These are phyloP conservation scores for Oryzias curvinotus DNA, from an alignment of 2,113 vertebrate genomes.

Conservation along the genomic window DNA sequence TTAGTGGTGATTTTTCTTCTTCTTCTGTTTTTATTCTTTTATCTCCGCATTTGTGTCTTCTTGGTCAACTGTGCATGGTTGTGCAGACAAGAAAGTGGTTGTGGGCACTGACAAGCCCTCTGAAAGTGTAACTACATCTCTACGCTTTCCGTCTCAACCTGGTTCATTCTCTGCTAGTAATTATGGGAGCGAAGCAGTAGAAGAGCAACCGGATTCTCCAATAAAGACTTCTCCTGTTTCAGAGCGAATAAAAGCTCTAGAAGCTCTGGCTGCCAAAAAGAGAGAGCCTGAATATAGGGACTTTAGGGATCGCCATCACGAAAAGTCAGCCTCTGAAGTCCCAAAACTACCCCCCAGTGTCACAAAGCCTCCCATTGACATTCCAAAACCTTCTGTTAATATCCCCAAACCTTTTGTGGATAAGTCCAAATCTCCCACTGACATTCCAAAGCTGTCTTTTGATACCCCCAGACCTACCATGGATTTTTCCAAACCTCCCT, in stretches of 20 bases:
- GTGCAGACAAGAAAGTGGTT: constrained; percentile 74
- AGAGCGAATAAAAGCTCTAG: constrained; percentile 79
- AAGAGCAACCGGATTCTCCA: constrained; percentile 54
- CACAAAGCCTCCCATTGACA: constrained; percentile 18
- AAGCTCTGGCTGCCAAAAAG: constrained; percentile 70
- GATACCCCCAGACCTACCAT: background rate
- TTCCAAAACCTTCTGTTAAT: background rate
- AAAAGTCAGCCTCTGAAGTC: constrained; percentile 51
- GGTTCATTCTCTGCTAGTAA: constrained; percentile 65
- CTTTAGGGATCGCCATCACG: constrained; percentile 66
- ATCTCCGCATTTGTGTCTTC: constrained; percentile 57
- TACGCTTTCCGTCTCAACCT: constrained; percentile 73
- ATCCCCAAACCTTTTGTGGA: background rate
- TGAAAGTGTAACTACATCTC: constrained; percentile 74
- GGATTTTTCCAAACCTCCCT: background rate
- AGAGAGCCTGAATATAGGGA: constrained; percentile 72
- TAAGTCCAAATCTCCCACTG: background rate
- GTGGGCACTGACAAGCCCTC: constrained; percentile 69
- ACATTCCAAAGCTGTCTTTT: background rate
- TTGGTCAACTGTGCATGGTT: constrained; percentile 31
- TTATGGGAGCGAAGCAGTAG: constrained; percentile 56
- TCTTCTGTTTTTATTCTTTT: constrained; percentile 46
- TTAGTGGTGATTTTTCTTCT: constrained; percentile 38
- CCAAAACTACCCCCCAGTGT: background rate
- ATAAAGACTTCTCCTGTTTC: constrained; percentile 78